These are phyloP conservation scores for Oxystoma pomonae DNA, from an alignment of 2,888 invertebrate species.

Conservation along the genomic window DNA sequence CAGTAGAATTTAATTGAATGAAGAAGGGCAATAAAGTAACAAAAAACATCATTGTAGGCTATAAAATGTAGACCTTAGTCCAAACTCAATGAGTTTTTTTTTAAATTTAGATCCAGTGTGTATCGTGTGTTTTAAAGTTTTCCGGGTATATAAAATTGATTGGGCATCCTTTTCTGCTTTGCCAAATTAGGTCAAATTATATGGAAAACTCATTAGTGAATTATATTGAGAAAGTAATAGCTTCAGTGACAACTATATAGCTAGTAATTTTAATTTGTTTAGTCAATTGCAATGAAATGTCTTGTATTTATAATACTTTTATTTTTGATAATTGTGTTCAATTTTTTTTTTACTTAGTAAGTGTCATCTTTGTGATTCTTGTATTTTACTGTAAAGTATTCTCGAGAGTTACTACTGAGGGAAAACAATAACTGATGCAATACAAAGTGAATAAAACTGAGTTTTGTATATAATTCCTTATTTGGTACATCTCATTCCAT, in stretches of 20 bases:
- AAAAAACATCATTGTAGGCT: slow-evolving; percentile 37
- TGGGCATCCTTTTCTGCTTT: slow-evolving; percentile 1
- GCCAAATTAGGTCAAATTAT: neutral
- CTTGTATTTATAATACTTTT: neutral
- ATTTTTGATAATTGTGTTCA: neutral
- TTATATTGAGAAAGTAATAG: slow-evolving; percentile 19
- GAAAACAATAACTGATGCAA: no score
- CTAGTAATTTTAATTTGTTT: slow-evolving; percentile 24
- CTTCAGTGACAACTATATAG: neutral
- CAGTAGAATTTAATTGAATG: slow-evolving; percentile 32
- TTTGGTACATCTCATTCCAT: slow-evolving; percentile 42
- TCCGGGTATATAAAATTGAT: slow-evolving; percentile 35
- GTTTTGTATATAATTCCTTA: slow-evolving; percentile 33
- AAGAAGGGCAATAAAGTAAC: slow-evolving; percentile 41
- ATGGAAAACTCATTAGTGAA: slow-evolving; percentile 11
- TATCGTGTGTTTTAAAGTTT: slow-evolving; percentile 37
- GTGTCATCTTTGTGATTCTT: no score
- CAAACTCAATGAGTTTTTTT: slow-evolving; percentile 26
- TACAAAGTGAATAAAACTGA: slow-evolving; percentile 15
- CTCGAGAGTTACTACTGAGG: no score
- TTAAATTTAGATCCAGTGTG: slow-evolving; percentile 22
- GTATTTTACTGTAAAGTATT: neutral
- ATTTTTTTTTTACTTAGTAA: neutral
- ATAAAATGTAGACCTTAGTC: slow-evolving; percentile 37
- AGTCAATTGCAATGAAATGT: no score